Evolutionary conservation across 2,888 invertebrate genomes (phyloP), one percentile per base, ranked within the genome.

Genomic region (Amiota minor): DNA sequence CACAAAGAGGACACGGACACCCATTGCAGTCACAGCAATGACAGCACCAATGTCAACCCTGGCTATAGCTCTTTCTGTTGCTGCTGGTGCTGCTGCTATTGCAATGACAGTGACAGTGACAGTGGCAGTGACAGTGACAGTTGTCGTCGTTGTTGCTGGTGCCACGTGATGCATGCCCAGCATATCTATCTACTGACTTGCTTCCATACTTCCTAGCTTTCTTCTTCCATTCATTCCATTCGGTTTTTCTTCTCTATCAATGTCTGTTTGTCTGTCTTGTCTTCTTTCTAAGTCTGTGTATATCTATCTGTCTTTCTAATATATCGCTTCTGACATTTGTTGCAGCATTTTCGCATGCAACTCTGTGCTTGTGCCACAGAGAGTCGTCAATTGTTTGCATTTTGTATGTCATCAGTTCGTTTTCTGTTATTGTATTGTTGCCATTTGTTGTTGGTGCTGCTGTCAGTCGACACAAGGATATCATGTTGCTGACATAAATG

Each of bases 401-500:
- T 78, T 72, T 71, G 72, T 72, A 74, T 77, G 67, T 76, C 72
- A 72, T 70, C 73, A 73, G 75, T 75, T 75, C 59, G 46, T 70
- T 68, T 35, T 35, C 35, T 6, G 35, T 35, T 53, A 14, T 77
- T 71, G 74, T 69, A 67, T 69, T 74, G 49, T 75, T 62, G 49
- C 65, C 16, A 20, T 65, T 65, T 16, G 45, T 75, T 23, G 18
- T 49, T 47, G n/a, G 16, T 47, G 16, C 20, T 50, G 20, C 50
- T 68, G 67, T 53, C 67, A 68, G 67, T 68, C 69, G 70, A 73
- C 72, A 70, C 64, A 67, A 77, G 77, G 74, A 79, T 81, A 81
- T 84, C 80, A 79, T 81, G 81, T 81, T 82, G 80, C 83, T 86
- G 87, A 86, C 86, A 86, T 85, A 87, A 87, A 87, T 86, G 84